Base-by-base conservation (phyloP, 2,113 vertebrate species). In the Larimichthys polyactis region DNA sequence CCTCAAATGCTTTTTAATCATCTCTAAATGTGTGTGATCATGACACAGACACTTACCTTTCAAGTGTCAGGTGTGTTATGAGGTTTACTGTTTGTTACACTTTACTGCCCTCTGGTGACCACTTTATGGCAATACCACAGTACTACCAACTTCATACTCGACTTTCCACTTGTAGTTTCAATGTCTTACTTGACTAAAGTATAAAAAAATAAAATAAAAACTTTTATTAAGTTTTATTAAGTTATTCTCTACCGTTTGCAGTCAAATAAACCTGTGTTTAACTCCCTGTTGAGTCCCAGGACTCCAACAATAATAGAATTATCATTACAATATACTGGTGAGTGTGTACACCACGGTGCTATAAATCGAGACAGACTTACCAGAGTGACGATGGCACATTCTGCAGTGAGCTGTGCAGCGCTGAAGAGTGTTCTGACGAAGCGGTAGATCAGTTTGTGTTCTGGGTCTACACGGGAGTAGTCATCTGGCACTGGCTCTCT, bases 391-490 rank as follows among this genome's bases (percentile, higher is more conserved):
- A 99, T 98, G 95, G 98, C 98, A 94, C 98, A 99, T 96, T 99
- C 98, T 69, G 98, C 98, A 9, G 97, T 99, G 93, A 99, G 96
- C 93, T 99, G 98, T 81, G 98, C 98, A 75, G 98, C 97, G 84
- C 97, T 99, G 96, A 99, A 99, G 74, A 99, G 95, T 0, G 98
- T 99, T 68, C 98, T 96, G 89, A 99, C 97, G 17, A 99, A 99
- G 80, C 98, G 97, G 91, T 99, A 99, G 91, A 99, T 99, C 92
- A 99, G 96, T 87, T 99, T 99, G 95, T 99, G 98, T 92, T 99
- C 98, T 2, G 98, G 98, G 93, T 98, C 97, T 91, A 91, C 96
- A 91, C 91, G 95, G 83, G 96, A 96, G 78, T 99, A 99, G 88
- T 99, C 96, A 51, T 97, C 96, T 85, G 98, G 97, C 91, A 99